Conservation (phyloP, 2,888 invertebrate genomes). For the Brachylomia viminalis region DNA sequence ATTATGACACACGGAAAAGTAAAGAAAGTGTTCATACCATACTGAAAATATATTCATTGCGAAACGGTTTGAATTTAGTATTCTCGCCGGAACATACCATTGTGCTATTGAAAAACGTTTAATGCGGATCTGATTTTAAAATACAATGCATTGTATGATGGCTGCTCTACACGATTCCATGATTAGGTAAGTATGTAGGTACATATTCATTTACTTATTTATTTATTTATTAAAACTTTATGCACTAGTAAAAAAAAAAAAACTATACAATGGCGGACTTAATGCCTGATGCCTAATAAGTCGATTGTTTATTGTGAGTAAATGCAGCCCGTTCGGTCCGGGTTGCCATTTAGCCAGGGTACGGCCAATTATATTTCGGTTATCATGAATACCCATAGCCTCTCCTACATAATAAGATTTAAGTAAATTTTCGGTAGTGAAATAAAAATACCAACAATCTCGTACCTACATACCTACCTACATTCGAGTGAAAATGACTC, state of each 20-base stretch:
- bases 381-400: background rate
- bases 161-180: slow-evolving; percentile 10
- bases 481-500: background rate
- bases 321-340: slow-evolving; percentile 11
- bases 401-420: background rate
- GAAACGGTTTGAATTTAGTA: slow-evolving; percentile 13
- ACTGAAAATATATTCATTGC: background rate
- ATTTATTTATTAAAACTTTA: no score
- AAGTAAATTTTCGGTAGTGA: background rate
- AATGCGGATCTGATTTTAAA: slow-evolving; percentile 27
- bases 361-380: background rate
- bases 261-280: no score
- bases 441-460: background rate
- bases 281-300: no score
- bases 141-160: slow-evolving; percentile 33
- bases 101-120: slow-evolving; percentile 25
- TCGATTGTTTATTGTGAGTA: slow-evolving; percentile 44
- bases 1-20: no score
- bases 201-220: no score
- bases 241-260: no score
- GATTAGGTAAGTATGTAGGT: background rate
- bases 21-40: no score
- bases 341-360: background rate
- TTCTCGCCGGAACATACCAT: slow-evolving; percentile 4
- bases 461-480: background rate